A percentile compares a stretch with the other conserved stretches of the same genome.
Evolutionary conservation across 2,888 invertebrate genomes (phyloP).

Genomic region (Cacoxenus indagator): DNA sequence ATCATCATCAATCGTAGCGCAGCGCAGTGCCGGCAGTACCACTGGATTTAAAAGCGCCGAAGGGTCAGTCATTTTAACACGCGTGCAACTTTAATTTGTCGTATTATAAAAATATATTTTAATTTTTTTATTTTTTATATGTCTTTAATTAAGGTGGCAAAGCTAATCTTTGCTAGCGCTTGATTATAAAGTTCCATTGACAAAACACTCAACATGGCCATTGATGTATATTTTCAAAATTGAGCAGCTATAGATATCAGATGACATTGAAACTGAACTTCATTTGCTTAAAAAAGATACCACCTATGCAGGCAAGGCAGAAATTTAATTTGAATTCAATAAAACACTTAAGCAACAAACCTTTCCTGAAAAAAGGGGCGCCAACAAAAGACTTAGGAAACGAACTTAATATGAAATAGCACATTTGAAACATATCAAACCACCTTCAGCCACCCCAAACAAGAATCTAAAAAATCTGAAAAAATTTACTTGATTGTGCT

Average conservation of each 20-base stretch:
- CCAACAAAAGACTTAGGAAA: neutral
- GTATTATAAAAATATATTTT: conserved; percentile 10
- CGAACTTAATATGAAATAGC: neutral
- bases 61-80: conserved; percentile 14
- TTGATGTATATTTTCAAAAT: neutral
- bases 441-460: too few species aligned
- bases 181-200: neutral
- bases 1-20: conserved; percentile 4
- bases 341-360: neutral
- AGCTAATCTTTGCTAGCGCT: neutral
- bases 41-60: neutral
- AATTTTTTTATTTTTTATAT: neutral
- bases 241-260: neutral
- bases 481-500: too few species aligned
- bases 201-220: neutral
- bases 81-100: conserved; percentile 26
- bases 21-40: neutral
- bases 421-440: neutral
- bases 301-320: too few species aligned
- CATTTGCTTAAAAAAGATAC: too few species aligned
- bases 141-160: neutral
- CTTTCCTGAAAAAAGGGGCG: neutral
- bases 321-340: neutral
- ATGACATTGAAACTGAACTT: too few species aligned
- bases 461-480: too few species aligned